A percentile compares a stretch with the other conserved stretches of the same genome.
These are phyloP conservation scores for Leptinotarsa texana DNA, from an alignment of 1,140 invertebrate genomes.

Conservation along the genomic window DNA sequence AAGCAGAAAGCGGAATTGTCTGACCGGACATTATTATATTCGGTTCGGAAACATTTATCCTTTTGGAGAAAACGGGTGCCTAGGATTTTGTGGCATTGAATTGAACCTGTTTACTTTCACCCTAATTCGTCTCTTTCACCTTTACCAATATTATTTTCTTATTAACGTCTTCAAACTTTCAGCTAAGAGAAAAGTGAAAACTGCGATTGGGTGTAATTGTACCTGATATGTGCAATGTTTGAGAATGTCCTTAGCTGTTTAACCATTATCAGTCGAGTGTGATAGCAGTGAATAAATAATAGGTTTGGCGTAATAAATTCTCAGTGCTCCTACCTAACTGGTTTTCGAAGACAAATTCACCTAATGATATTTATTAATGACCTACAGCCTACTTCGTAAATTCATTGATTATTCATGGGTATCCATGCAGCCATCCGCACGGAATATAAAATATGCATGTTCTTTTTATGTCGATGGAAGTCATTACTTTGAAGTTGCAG, in stretches of 20 bases:
- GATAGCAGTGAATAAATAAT: background rate
- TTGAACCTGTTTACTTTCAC: too few species aligned
- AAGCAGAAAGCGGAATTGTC: too few species aligned
- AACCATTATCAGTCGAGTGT: background rate
- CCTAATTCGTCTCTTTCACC: too few species aligned
- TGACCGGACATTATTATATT: too few species aligned
- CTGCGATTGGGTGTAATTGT: too few species aligned
- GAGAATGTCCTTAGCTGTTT: background rate
- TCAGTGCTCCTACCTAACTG: background rate
- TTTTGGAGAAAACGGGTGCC: too few species aligned
- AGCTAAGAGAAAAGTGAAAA: too few species aligned
- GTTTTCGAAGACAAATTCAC: slow-evolving; percentile 1
- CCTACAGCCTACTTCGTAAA: background rate
- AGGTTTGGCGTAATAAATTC: background rate
- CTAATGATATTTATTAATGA: slow-evolving; percentile 6
- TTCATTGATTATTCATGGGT: slow-evolving; percentile 3
- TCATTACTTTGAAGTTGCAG: background rate
- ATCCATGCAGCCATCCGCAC: background rate
- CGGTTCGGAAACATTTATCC: too few species aligned
- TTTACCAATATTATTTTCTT: too few species aligned
- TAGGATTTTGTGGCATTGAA: too few species aligned
- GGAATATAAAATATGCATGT: background rate
- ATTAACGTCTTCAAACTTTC: too few species aligned
- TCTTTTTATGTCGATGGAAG: background rate
- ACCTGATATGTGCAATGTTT: too few species aligned